These are phyloP conservation scores for Glandiceps talaboti DNA, from an alignment of 53 echinoderm and acorn worm genomes.

Conservation along the genomic window DNA sequence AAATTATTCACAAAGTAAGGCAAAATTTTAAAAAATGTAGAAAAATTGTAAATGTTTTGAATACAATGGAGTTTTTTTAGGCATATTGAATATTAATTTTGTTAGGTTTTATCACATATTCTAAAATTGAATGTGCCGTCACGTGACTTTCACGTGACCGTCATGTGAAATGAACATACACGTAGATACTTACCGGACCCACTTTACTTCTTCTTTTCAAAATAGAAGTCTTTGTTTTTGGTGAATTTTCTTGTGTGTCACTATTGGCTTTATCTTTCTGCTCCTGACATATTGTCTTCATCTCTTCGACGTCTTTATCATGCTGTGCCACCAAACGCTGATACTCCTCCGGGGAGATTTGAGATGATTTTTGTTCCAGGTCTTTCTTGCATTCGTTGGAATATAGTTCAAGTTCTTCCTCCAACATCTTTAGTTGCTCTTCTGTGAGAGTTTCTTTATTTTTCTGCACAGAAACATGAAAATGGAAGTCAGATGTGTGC, in stretches of 20 bases:
- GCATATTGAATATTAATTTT: too few relatives aligned
- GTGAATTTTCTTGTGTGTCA: not conserved
- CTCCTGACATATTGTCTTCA: not conserved
- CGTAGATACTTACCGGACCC: not conserved
- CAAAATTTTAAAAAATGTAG: too few relatives aligned
- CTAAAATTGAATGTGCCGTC: too few relatives aligned
- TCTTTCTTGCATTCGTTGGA: not conserved
- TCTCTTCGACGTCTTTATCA: not conserved
- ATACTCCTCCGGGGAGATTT: slow-evolving; percentile 2
- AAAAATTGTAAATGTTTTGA: too few relatives aligned
- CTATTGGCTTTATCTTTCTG: slow-evolving; percentile 4
- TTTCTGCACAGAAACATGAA: slow-evolving; percentile 38
- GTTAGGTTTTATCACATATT: too few relatives aligned
- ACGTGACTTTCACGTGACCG: not conserved
- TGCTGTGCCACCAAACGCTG: not conserved
- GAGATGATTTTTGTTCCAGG: not conserved
- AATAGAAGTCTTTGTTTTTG: not conserved
- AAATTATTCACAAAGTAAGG: too few relatives aligned
- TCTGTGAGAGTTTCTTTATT: slow-evolving; percentile 29
- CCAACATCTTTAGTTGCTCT: not conserved
- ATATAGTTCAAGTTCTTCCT: not conserved
- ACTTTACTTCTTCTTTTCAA: not conserved
- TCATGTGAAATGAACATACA: too few relatives aligned
- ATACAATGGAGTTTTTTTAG: too few relatives aligned
- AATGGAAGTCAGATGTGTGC: too few relatives aligned